phyloP scores from a whole-genome alignment of 2,113 vertebrate species.

The Isurus oxyrinchus region DNA sequence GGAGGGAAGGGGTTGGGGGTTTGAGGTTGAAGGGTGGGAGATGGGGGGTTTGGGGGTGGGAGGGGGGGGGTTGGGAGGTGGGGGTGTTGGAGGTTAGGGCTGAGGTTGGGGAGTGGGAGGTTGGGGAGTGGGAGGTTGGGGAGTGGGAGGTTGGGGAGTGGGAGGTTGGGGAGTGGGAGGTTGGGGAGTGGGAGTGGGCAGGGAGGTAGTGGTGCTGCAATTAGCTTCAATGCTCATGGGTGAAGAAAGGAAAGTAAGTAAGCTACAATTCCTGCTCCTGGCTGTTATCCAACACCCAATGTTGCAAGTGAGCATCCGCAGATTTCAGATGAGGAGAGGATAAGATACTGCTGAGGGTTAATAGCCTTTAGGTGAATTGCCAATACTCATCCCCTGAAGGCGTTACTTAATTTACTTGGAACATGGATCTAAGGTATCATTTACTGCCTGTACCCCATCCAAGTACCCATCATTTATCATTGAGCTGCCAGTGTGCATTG shows the following conservation, averaged over 20 bases:
- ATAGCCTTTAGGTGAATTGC: neutral
- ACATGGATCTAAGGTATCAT: neutral
- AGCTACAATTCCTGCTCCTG: neutral
- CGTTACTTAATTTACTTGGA: neutral
- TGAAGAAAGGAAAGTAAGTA: neutral
- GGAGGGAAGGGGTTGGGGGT: no score
- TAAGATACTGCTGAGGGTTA: neutral
- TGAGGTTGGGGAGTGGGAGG: no score
- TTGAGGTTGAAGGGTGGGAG: no score
- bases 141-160: no score
- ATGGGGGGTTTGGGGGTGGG: no score
- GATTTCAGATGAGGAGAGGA: neutral
- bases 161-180: no score
- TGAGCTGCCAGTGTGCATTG: neutral
- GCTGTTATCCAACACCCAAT: neutral
- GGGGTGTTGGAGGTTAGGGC: no score
- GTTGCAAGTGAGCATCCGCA: neutral
- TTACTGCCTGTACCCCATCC: neutral
- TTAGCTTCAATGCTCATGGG: neutral
- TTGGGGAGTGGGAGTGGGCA: no score
- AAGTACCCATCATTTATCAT: neutral
- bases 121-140: no score
- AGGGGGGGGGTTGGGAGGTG: no score
- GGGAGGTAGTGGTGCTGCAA: neutral
- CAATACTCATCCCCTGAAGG: neutral